A percentile compares a stretch with the other conserved stretches of the same genome.
phyloP scores from a whole-genome alignment of 2,113 vertebrate species.

The Camarhynchus parvulus region DNA sequence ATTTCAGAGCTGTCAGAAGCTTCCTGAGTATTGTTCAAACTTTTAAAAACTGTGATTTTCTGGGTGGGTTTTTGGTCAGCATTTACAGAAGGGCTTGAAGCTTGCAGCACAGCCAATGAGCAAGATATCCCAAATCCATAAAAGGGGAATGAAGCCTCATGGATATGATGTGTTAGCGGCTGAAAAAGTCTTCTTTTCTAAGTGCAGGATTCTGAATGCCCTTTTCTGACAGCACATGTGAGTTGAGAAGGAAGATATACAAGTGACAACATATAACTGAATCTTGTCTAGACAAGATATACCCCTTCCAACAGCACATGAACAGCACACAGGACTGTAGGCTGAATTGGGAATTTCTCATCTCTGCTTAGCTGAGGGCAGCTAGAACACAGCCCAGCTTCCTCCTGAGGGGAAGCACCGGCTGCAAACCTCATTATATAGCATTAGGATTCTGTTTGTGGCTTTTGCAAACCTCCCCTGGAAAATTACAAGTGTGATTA shows the following conservation, averaged over 20 bases:
- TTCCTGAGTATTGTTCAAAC: background rate
- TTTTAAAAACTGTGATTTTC: background rate
- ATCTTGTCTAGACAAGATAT: background rate
- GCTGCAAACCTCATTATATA: conserved; percentile 27
- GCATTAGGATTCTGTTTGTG: conserved; percentile 79
- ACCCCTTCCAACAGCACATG: background rate
- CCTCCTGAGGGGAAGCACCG: conserved; percentile 2
- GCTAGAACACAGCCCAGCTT: background rate
- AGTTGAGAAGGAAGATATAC: background rate
- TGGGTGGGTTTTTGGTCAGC: rapidly evolving
- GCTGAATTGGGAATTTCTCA: background rate
- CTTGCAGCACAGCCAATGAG: rapidly evolving
- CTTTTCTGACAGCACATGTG: background rate
- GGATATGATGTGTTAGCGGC: rapidly evolving
- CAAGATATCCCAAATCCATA: background rate
- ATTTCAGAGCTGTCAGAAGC: background rate
- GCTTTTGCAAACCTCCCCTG: conserved; percentile 71
- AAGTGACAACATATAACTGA: background rate
- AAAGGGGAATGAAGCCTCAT: background rate
- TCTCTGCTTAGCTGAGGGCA: background rate
- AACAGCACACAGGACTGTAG: background rate
- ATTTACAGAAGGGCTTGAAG: background rate
- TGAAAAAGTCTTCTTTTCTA: background rate
- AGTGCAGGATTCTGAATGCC: rapidly evolving
- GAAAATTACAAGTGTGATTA: conserved; percentile 82